phyloP scores from a whole-genome alignment of 2,797 vertebrate genomes.

The Acridotheres tristis region DNA sequence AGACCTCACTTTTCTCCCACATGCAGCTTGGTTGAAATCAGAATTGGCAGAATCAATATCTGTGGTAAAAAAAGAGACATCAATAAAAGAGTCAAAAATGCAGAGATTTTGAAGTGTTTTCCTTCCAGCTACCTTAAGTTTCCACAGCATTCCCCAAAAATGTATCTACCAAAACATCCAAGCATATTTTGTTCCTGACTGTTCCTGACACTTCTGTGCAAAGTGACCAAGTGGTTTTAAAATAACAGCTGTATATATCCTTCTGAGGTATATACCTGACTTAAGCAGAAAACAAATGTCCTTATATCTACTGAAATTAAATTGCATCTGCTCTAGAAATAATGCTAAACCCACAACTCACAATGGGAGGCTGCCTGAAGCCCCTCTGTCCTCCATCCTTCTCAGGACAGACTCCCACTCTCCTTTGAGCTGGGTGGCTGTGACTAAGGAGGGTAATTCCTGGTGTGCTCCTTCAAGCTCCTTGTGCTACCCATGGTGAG shows the following conservation, averaged over 20 bases:
- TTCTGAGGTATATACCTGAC: background rate
- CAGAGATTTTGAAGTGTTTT: background rate
- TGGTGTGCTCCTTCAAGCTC: background rate
- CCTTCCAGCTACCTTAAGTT: background rate
- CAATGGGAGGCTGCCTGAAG: background rate
- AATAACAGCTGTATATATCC: background rate
- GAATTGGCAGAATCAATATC: background rate
- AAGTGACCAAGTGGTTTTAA: background rate
- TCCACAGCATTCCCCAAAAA: background rate
- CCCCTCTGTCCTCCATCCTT: background rate
- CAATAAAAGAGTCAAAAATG: background rate
- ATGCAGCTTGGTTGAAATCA: background rate
- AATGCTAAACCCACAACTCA: background rate
- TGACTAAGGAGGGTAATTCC: background rate
- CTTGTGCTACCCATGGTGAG: background rate
- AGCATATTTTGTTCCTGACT: background rate
- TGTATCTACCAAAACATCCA: background rate
- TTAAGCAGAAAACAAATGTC: background rate
- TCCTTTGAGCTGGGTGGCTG: fast-evolving
- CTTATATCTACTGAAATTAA: background rate
- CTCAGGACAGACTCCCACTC: background rate
- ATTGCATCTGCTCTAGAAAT: background rate
- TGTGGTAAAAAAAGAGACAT: background rate
- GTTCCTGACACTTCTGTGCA: no score
- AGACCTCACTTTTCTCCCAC: background rate